Base-by-base conservation (phyloP, 2,888 invertebrate genomes). In the Hetaerina titia region DNA sequence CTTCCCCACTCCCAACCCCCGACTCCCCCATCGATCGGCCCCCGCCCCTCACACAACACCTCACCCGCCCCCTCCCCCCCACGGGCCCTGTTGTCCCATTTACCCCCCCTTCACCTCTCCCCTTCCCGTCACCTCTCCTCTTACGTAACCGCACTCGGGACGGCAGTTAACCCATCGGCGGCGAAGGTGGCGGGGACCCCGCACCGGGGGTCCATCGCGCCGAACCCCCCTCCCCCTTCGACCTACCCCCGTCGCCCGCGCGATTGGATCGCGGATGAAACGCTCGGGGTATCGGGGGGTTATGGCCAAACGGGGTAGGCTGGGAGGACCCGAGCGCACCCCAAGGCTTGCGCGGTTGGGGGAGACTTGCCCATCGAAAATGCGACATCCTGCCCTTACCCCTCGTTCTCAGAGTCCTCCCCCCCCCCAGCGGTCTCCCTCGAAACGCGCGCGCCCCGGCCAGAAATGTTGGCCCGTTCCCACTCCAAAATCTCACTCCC, bases 111-210 rank as follows among this genome's bases (percentile, higher is more conserved):
- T 25, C 74, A 2, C 60, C 11, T 17, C 60, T 5, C 74, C 25
- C 5, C 25, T 45, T 4, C 45, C 45, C 45, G 45, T 45, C 45
- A 45, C 45, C 45, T 45, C 45, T 45, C 74, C 74, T 74, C 74
- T 74, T 74, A 74, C 74, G 74, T 74, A 74, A 74, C 74, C 74
- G 25, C 74, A 74, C n/a, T 74, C 74, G 25, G 74, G 25, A 25
- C 25, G 74, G 74, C 74, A 74, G 74, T 74, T 74, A 74, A 74
- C 74, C 74, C 25, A 74, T 74, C 74, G 74, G 74, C 74, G 74
- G 74, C 74, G 45, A 45, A 45, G 45, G 45, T 45, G 74, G 60
- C 60, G 60, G 74, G 74, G 74, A 25, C 74, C 25, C 25, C 45
- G 45, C 45, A 45, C 45, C 45, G 45, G 45, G 45, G 45, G 45